Evolutionary conservation across 2,113 vertebrate species (phyloP), one percentile per base, ranked within the genome.

Genomic region (Platysternon megacephalum): DNA sequence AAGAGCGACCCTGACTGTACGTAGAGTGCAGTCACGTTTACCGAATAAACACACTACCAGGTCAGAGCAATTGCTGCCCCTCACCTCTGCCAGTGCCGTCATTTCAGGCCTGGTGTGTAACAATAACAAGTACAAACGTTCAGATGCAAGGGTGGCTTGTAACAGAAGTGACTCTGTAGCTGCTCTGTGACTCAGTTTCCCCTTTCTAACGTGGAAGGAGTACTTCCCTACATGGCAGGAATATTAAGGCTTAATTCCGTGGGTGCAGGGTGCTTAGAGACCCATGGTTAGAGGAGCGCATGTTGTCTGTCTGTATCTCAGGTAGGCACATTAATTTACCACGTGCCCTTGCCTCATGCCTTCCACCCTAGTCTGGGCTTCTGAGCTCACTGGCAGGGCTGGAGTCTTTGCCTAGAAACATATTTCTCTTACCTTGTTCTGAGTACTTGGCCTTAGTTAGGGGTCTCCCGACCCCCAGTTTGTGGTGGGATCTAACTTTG

Each of bases 401-500:
- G 56, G 28, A 28, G 26, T 32, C 56, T 58, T 58, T 58, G 56
- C 56, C 39, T 19, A 39, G 65, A 39, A n/a, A 39, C 35, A 3
- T 8, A n/a, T 16, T 10, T 14, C 44, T 48, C 42, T 56, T 26
- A 12, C 44, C 65, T 68, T 10, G 3, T 68, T 35, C 16, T n/a
- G 35, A n/a, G 32, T n/a, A 58, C 17, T 42, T 5, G 68, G 39
- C n/a, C 39, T 42, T 24, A 6, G 9, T 24, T 24, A 24, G 35
- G 21, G 11, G 9, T 39, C 39, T 22, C 19, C 19, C 5, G 35
- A 22, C 22, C 39, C 68, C 39, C 39, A 12, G 21, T 24, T 39
- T 74, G 56, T 11, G 2, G 5, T 0, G 1, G 29, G 48, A 9
- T 42, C 81, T 8, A 17, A 17, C 13, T 48, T 5, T 28, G 44